Evolutionary conservation across 2,113 vertebrate species (phyloP).

Genomic region (Perognathus longimembris): DNA sequence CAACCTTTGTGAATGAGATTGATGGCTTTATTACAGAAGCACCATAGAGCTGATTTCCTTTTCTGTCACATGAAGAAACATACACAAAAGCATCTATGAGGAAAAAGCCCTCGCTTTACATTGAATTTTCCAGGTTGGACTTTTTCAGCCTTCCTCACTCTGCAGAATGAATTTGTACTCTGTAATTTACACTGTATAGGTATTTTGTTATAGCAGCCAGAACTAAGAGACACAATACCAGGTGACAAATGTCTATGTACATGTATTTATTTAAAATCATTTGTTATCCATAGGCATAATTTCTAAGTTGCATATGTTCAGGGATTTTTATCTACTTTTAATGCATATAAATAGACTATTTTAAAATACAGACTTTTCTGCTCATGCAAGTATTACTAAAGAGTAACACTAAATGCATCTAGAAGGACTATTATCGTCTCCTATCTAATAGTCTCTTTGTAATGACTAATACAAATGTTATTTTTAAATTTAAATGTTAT

Average conservation of each 20-base stretch:
- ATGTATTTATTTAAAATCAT: constrained; percentile 19
- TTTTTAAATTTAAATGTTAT: not conserved
- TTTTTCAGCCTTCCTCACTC: not conserved
- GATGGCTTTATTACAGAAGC: not conserved
- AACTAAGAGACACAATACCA: not conserved
- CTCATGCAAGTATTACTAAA: not conserved
- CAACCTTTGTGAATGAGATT: not conserved
- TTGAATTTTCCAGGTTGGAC: not conserved
- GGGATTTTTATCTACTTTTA: not conserved
- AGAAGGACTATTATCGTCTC: not conserved
- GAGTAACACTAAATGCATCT: not conserved
- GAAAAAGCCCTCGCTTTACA: not conserved
- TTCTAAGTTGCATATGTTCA: not conserved
- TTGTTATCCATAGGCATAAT: not conserved
- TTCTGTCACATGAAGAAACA: not conserved
- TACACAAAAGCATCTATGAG: not conserved
- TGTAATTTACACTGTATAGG: not conserved
- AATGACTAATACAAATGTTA: not conserved
- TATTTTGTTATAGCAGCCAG: not conserved
- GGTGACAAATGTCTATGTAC: not conserved
- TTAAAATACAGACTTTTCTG: not conserved
- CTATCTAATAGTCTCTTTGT: not conserved
- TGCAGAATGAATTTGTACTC: not conserved
- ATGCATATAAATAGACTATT: not conserved
- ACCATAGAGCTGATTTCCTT: not conserved